Evolutionary conservation across 2,888 invertebrate species (phyloP).

Genomic region (Amphipyra tragopoginis): DNA sequence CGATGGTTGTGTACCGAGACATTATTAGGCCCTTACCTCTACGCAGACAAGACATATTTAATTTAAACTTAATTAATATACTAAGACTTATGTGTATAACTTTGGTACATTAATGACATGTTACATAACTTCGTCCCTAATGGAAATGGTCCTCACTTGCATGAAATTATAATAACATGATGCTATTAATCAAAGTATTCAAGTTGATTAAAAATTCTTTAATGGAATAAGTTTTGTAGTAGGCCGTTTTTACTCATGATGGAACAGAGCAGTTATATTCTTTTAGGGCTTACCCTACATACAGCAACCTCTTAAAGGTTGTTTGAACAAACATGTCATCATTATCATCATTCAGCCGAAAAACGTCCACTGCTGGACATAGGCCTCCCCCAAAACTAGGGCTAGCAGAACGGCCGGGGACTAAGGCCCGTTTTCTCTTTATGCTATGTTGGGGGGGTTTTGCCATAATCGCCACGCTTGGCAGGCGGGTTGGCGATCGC

Average conservation of each 20-base stretch:
- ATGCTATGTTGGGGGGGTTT: too few species aligned
- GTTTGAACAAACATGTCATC: too few species aligned
- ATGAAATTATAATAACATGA: slow-evolving; percentile 14
- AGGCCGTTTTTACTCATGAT: not conserved
- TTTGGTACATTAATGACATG: slow-evolving; percentile 22
- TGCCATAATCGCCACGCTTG: too few species aligned
- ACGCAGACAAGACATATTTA: slow-evolving; percentile 31
- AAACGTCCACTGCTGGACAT: too few species aligned
- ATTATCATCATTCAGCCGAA: too few species aligned
- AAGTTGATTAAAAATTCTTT: slow-evolving; percentile 13
- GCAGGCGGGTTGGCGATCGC: too few species aligned
- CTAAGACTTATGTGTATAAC: slow-evolving; percentile 28
- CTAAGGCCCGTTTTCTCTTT: too few species aligned
- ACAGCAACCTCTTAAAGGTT: too few species aligned
- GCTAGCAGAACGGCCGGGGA: too few species aligned
- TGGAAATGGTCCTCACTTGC: slow-evolving; percentile 25
- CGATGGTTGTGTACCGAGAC: slow-evolving; percentile 15
- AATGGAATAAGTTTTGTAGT: not conserved
- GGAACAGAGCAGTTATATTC: too few species aligned
- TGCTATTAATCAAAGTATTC: slow-evolving; percentile 17
- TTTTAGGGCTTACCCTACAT: too few species aligned
- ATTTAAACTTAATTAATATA: slow-evolving; percentile 56
- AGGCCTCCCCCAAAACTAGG: too few species aligned
- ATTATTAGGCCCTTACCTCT: slow-evolving; percentile 22
- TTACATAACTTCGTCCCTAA: slow-evolving; percentile 13